A percentile compares a stretch with the other conserved stretches of the same genome.
Evolutionary conservation across 2,113 vertebrate species (phyloP).

Genomic region (Motacilla tschutschensis): DNA sequence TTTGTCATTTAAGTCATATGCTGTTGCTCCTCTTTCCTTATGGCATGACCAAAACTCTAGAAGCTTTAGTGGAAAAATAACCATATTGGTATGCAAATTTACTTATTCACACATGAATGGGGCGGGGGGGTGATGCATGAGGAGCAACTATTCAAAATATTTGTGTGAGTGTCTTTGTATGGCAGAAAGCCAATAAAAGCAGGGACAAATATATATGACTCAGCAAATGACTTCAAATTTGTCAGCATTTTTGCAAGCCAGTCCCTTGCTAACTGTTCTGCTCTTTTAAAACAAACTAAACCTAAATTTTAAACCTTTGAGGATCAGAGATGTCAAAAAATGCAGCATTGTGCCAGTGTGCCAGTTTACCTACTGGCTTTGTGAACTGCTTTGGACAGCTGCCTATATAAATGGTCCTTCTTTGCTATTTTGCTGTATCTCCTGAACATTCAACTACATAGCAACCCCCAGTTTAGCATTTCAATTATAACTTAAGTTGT

Average conservation of each 20-base stretch:
- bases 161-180: slow-evolving; percentile 53
- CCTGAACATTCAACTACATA: not conserved
- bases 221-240: slow-evolving; percentile 51
- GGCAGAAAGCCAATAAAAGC: slow-evolving; percentile 55
- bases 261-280: not conserved
- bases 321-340: not conserved
- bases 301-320: not conserved
- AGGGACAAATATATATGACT: slow-evolving; percentile 59
- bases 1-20: slow-evolving; percentile 69
- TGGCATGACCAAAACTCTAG: slow-evolving; percentile 67
- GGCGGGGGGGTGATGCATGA: slow-evolving; percentile 10
- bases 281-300: not conserved
- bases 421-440: not conserved
- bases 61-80: slow-evolving; percentile 66
- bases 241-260: slow-evolving; percentile 47
- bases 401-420: not conserved
- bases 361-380: not conserved
- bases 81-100: slow-evolving; percentile 69
- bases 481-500: not conserved
- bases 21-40: slow-evolving; percentile 68
- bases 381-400: not conserved
- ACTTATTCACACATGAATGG: slow-evolving; percentile 62
- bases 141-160: slow-evolving; percentile 59
- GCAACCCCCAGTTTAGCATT: not conserved
- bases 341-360: not conserved